Conservation (phyloP, 2,113 vertebrate species). For the Xenopus laevis region DNA sequence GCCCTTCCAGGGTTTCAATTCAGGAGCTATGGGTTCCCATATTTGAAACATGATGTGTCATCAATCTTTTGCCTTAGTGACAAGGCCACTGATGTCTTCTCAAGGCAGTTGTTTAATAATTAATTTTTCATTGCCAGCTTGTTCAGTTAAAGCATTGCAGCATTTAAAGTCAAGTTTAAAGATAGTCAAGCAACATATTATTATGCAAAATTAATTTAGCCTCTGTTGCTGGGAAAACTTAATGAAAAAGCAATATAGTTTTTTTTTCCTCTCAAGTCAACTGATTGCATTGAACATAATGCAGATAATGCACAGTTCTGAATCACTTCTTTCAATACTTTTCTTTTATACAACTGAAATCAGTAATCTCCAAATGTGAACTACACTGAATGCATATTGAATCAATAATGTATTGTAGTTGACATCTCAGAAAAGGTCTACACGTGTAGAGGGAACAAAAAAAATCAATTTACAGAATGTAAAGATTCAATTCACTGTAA, state of each 20-base stretch:
- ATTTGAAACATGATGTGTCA: constrained; percentile 58
- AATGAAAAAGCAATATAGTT: constrained; percentile 40
- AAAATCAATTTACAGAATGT: constrained; percentile 38
- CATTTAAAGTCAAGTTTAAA: constrained; percentile 65
- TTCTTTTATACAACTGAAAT: constrained; percentile 59
- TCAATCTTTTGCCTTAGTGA: constrained; percentile 62
- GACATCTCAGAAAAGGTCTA: constrained; percentile 38
- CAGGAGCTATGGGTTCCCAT: constrained; percentile 49
- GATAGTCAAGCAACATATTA: constrained; percentile 64
- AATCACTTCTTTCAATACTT: constrained; percentile 51
- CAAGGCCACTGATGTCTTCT: constrained; percentile 64
- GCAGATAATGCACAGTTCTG: constrained; percentile 45
- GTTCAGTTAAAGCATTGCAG: constrained; percentile 70
- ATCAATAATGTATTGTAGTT: constrained; percentile 52
- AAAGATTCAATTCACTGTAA: constrained; percentile 21
- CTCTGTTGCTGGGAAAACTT: constrained; percentile 57
- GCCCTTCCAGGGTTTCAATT: constrained; percentile 65
- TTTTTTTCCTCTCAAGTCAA: constrained; percentile 22
- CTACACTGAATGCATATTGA: constrained; percentile 49
- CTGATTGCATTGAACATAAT: constrained; percentile 13
- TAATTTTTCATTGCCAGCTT: constrained; percentile 67
- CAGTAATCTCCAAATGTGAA: constrained; percentile 52
- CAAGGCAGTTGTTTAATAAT: constrained; percentile 71
- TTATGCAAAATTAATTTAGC: constrained; percentile 62
- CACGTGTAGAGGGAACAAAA: constrained; percentile 43